Conservation (phyloP, 2,113 vertebrate genomes). For the Potamarius usumacintae region DNA sequence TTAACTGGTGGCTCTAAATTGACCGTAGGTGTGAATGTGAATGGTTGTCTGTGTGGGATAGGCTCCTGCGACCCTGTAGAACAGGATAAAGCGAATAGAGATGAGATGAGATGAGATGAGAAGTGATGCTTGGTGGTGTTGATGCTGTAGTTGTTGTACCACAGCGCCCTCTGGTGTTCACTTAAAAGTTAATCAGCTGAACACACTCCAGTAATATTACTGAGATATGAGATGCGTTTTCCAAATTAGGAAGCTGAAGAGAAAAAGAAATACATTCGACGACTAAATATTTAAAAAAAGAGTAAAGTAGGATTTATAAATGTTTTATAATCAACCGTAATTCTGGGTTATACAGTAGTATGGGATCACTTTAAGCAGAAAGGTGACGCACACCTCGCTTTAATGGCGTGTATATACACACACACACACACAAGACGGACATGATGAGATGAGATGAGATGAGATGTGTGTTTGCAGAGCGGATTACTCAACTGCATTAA, state of each 20-base stretch:
- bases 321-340: neutral
- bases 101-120: too few relatives aligned
- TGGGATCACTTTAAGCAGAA: conserved; percentile 24
- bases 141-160: neutral
- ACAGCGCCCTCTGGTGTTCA: conserved; percentile 54
- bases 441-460: neutral
- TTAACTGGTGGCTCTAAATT: too few relatives aligned
- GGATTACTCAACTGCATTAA: neutral
- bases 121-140: too few relatives aligned
- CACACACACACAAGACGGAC: conserved; percentile 10
- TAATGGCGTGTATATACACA: neutral
- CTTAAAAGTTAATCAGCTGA: neutral
- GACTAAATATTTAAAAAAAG: neutral
- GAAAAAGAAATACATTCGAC: neutral
- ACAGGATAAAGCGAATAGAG: too few relatives aligned
- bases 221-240: neutral
- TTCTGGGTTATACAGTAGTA: neutral
- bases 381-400: neutral
- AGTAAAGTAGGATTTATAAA: neutral
- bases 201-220: neutral
- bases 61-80: too few relatives aligned
- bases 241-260: neutral
- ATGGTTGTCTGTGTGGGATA: too few relatives aligned
- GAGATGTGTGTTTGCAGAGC: neutral
- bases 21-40: too few relatives aligned